phyloP scores from a whole-genome alignment of 2,888 invertebrate genomes.

The Chymomyza caudatula region DNA sequence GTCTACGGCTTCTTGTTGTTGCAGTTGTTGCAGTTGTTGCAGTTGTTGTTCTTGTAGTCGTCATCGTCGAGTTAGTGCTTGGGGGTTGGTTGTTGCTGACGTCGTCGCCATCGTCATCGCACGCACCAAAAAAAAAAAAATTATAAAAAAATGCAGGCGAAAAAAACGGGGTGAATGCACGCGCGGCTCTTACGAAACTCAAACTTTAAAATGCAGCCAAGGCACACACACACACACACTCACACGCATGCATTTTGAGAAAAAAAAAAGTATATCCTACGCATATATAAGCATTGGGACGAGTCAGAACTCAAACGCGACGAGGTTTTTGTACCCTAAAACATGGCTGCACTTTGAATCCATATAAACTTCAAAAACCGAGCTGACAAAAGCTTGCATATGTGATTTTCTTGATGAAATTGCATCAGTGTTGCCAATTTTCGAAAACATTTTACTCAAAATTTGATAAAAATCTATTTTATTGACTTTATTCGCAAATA shows the following conservation, averaged over 20 bases:
- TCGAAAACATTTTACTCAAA: no score
- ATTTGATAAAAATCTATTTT: no score
- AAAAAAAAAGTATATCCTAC: not conserved
- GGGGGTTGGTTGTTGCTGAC: slow-evolving; percentile 24
- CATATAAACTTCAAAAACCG: no score
- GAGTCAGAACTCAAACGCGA: not conserved
- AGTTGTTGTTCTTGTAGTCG: slow-evolving; percentile 19
- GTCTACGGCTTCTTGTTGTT: not conserved
- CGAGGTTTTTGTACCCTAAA: not conserved
- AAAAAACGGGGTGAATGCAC: slow-evolving; percentile 76
- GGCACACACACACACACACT: slow-evolving; percentile 30
- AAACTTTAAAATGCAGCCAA: slow-evolving; percentile 69
- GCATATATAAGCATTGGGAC: not conserved
- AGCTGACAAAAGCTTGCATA: no score
- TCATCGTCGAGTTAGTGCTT: slow-evolving; percentile 36
- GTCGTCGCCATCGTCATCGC: slow-evolving; percentile 51
- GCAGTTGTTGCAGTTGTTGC: slow-evolving; percentile 9
- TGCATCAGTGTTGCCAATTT: no score
- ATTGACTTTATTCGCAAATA: no score
- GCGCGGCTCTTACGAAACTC: slow-evolving; percentile 73
- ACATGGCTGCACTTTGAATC: slow-evolving; percentile 18
- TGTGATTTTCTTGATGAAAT: no score
- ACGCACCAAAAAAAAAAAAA: slow-evolving; percentile 58
- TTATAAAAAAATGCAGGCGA: slow-evolving; percentile 36
- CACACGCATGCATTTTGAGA: slow-evolving; percentile 25